phyloP scores from a whole-genome alignment of 1,140 invertebrate genomes.

The Caenorhabditis inopinata region DNA sequence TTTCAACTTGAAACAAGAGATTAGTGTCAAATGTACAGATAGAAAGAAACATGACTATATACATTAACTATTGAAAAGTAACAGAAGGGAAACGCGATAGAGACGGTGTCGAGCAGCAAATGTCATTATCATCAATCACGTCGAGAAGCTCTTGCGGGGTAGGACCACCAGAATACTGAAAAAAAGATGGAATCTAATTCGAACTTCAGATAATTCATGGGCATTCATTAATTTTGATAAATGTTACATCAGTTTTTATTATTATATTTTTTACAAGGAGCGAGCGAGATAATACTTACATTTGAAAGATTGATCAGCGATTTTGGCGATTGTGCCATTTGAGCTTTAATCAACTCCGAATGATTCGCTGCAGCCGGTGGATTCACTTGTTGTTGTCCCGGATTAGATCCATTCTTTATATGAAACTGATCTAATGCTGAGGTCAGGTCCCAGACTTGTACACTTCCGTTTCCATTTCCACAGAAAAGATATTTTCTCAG shows the following conservation, averaged over 20 bases:
- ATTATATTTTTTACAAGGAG: too few relatives aligned
- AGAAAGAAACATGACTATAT: neutral
- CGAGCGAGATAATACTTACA: neutral
- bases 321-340: neutral
- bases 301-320: neutral
- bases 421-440: conserved; percentile 78
- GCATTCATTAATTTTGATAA: too few relatives aligned
- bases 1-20: too few relatives aligned
- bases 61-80: neutral
- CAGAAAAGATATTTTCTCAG: conserved; percentile 88
- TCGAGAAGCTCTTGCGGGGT: conserved; percentile 83
- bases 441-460: conserved; percentile 85
- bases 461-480: conserved; percentile 87
- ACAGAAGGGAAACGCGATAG: neutral
- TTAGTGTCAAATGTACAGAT: neutral
- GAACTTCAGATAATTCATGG: neutral
- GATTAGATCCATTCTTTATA: neutral
- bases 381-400: neutral
- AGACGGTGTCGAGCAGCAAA: conserved; percentile 43
- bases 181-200: conserved; percentile 23
- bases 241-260: too few relatives aligned
- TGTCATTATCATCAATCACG: conserved; percentile 86
- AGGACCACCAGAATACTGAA: conserved; percentile 76
- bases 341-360: neutral
- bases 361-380: neutral